These are phyloP conservation scores for Spisula solida DNA, from an alignment of 2,888 invertebrate species.

Conservation along the genomic window DNA sequence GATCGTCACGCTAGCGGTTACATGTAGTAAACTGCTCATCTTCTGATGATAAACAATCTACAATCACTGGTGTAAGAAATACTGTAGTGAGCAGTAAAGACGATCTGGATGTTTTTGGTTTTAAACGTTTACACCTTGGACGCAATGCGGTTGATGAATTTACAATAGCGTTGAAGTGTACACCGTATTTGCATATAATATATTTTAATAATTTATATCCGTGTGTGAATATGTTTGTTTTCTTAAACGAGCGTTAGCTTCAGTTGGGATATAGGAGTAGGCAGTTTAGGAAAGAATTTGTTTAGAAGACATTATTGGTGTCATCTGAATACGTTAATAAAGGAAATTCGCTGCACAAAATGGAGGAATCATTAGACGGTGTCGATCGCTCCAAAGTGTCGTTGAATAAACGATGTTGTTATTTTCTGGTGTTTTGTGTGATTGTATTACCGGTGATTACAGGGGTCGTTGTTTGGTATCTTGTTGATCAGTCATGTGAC, in stretches of 20 bases:
- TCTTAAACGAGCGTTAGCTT: neutral
- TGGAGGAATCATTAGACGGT: neutral
- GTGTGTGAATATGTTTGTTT: conserved; percentile 10
- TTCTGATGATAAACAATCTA: neutral
- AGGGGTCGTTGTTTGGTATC: conserved; percentile 79
- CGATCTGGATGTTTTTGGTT: neutral
- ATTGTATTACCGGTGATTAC: conserved; percentile 77
- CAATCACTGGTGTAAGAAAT: neutral
- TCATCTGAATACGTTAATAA: neutral
- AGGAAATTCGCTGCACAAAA: neutral
- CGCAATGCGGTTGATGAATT: neutral
- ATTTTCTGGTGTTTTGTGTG: conserved; percentile 74
- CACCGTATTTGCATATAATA: neutral
- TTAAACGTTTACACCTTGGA: neutral
- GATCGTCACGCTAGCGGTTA: neutral
- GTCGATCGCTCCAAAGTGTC: conserved; percentile 39
- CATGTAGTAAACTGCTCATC: neutral
- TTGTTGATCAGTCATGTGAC: conserved; percentile 67
- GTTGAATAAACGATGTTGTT: conserved; percentile 72
- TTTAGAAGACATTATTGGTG: neutral
- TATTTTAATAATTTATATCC: neutral
- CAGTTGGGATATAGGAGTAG: neutral
- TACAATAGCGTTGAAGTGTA: neutral
- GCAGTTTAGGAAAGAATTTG: neutral
- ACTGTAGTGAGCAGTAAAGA: too few species aligned